These are phyloP conservation scores for Alligator sinensis DNA, from an alignment of 2,113 vertebrate genomes.

Conservation along the genomic window DNA sequence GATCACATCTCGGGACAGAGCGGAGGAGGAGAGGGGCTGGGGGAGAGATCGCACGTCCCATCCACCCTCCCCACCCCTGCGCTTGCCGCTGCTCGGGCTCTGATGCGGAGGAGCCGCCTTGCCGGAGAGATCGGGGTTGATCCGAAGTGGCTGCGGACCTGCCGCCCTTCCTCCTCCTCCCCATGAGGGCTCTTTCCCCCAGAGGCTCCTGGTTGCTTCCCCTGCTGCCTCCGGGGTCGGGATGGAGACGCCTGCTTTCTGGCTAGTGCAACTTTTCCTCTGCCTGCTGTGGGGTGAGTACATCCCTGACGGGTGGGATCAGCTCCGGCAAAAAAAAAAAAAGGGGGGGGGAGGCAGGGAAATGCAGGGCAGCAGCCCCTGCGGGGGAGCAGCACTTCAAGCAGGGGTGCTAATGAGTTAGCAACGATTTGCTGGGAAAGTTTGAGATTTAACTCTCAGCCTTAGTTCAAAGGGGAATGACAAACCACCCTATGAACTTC, in stretches of 20 bases:
- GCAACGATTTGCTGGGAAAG: too few relatives aligned
- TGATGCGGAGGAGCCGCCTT: not conserved
- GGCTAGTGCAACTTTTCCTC: constrained; percentile 7
- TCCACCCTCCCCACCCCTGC: not conserved
- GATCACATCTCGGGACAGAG: not conserved
- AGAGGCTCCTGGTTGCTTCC: not conserved
- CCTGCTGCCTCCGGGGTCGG: not conserved
- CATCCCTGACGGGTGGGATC: not conserved
- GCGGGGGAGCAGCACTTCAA: not conserved
- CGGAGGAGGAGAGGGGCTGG: not conserved
- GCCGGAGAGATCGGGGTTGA: not conserved
- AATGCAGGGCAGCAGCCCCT: not conserved
- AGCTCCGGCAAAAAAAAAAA: not conserved
- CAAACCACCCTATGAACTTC: too few relatives aligned
- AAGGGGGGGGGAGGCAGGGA: too few relatives aligned
- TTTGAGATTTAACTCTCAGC: too few relatives aligned
- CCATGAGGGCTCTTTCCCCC: not conserved
- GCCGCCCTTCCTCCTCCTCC: not conserved
- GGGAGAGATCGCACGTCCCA: not conserved
- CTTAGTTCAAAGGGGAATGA: too few relatives aligned
- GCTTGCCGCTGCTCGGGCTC: not conserved
- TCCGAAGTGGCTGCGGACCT: not conserved
- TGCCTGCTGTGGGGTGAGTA: constrained; percentile 49
- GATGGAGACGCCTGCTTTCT: constrained; percentile 21
- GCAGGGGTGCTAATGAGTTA: not conserved